Evolutionary conservation across 2,797 vertebrate species (phyloP), one percentile per base, ranked within the genome.

Genomic region (Yasuhikotakia modesta): DNA sequence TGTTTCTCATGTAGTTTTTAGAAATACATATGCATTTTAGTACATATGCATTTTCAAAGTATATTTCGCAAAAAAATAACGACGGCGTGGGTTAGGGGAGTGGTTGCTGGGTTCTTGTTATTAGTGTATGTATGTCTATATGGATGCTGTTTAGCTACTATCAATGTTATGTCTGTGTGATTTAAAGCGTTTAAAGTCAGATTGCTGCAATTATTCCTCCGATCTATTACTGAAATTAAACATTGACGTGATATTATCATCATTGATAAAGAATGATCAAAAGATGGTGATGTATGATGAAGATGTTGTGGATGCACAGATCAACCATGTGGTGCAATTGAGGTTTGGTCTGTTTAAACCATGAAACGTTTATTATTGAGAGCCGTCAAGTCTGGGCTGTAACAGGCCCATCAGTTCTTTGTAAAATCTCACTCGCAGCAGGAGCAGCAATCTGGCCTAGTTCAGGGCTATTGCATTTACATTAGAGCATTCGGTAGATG

Each of bases 401-500:
- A 17, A n/a, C 32, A 17, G 14, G 52, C 1, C 32, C 32, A 57
- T 43, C 27, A 30, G 27, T 30, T 61, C 48, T 3, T 27, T 75
- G 3, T 32, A 21, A 17, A 2, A 17, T 64, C 32, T 57, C 3
- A 55, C 8, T 12, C 12, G 21, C 43, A n/a, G 35, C 35, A 27
- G 27, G 7, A 63, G 30, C 19, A 66, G 14, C 21, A 24, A 45
- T 46, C 35, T 67, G 63, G 63, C 63, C 52, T 76, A 46, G 35
- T 46, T 45, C 30, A 27, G 10, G 21, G 55, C 22, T 5, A 39
- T 8, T 7, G 7, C 32, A 35, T 39, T 6, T 39, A 35, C 4
- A 7, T n/a, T n/a, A n/a, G n/a, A n/a, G n/a, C n/a, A n/a, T n/a
- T n/a, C n/a, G n/a, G n/a, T n/a, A n/a, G n/a, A n/a, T n/a, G n/a